Conservation (phyloP, 1,140 invertebrate species). For the Maconellicoccus hirsutus region DNA sequence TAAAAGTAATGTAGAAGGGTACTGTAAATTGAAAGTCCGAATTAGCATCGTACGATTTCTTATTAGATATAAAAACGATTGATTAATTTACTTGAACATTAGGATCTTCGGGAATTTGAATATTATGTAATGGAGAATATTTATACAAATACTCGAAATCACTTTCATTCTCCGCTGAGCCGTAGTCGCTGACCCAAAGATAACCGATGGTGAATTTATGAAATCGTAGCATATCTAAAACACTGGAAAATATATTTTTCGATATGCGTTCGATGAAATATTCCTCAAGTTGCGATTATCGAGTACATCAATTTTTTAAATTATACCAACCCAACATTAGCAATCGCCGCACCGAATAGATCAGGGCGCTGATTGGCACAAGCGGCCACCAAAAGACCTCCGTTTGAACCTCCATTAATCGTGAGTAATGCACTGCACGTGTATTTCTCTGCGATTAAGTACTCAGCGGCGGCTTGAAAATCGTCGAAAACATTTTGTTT, state of each 20-base stretch:
- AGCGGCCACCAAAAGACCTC: slow-evolving; percentile 84
- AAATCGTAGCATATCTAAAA: slow-evolving; percentile 94
- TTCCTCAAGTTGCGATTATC: too few species aligned
- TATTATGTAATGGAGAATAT: slow-evolving; percentile 93
- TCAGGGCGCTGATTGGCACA: slow-evolving; percentile 91
- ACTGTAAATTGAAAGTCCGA: slow-evolving; percentile 43
- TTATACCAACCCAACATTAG: slow-evolving; percentile 70
- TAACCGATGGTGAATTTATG: slow-evolving; percentile 98
- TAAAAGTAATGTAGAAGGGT: slow-evolving; percentile 78
- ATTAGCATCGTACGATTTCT: neutral
- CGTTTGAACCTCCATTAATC: slow-evolving; percentile 93
- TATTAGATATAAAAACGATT: too few species aligned
- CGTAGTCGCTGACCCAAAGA: slow-evolving; percentile 94
- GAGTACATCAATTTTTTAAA: neutral
- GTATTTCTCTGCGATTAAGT: slow-evolving; percentile 72
- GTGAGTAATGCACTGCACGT: slow-evolving; percentile 62
- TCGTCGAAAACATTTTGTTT: slow-evolving; percentile 98
- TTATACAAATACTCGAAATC: slow-evolving; percentile 82
- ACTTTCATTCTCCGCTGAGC: slow-evolving; percentile 73
- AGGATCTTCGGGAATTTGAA: slow-evolving; percentile 46
- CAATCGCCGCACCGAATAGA: slow-evolving; percentile 80
- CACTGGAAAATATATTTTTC: slow-evolving; percentile 47
- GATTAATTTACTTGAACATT: slow-evolving; percentile 34
- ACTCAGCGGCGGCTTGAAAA: slow-evolving; percentile 86
- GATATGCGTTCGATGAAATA: neutral